Conservation (phyloP, 2,888 invertebrate species). For the Meiosimyza decipiens region DNA sequence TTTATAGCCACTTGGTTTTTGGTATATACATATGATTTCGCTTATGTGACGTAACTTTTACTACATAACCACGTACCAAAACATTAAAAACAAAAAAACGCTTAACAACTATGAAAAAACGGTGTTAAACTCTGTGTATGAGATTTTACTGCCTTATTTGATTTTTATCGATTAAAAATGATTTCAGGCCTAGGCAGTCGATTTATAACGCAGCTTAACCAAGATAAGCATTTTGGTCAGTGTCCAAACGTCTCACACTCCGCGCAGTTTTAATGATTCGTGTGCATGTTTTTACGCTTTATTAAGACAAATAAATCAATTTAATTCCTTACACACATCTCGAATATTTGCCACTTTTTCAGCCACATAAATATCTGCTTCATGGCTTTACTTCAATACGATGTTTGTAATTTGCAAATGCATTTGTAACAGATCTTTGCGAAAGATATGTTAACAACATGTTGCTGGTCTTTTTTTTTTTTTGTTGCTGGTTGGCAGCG, state of each 20-base stretch:
- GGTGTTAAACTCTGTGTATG: slow-evolving; percentile 28
- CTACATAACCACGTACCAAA: no score
- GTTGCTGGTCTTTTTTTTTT: background rate
- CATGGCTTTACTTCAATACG: background rate
- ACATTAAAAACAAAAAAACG: background rate
- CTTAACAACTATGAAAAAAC: background rate
- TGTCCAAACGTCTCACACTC: no score
- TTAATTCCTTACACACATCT: no score
- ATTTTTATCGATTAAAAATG: slow-evolving; percentile 24
- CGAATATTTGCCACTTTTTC: no score
- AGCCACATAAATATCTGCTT: no score
- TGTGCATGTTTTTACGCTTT: slow-evolving; percentile 10
- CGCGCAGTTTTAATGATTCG: background rate
- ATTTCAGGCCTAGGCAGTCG: slow-evolving; percentile 22
- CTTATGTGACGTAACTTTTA: no score
- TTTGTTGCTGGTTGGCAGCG: no score
- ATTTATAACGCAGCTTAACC: slow-evolving; percentile 21
- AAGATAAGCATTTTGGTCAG: no score
- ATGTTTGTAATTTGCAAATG: slow-evolving; percentile 30
- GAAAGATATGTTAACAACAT: slow-evolving; percentile 16
- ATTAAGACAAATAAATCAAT: slow-evolving; percentile 22
- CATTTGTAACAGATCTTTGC: slow-evolving; percentile 29
- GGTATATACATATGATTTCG: no score
- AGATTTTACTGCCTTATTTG: slow-evolving; percentile 18
- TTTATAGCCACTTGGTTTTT: no score